Evolutionary conservation across 2,888 invertebrate genomes (phyloP).

Genomic region (Himalopsyche tibetana): DNA sequence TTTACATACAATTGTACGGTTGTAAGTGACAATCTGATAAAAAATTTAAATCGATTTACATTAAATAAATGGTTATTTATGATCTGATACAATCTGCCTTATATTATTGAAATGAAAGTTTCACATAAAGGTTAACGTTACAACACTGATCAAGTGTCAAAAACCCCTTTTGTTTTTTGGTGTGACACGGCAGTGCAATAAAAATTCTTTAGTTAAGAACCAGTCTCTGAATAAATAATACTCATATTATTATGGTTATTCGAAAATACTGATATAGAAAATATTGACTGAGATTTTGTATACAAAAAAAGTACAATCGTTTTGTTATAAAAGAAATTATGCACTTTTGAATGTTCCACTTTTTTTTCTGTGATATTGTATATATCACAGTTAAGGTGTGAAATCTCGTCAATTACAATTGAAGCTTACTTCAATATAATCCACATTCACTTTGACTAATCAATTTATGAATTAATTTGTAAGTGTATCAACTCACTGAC

Average conservation of each 20-base stretch:
- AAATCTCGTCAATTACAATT: too few relatives aligned
- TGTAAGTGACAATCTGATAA: background rate
- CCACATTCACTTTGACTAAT: too few relatives aligned
- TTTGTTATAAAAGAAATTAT: too few relatives aligned
- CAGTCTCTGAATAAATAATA: background rate
- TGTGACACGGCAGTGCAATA: background rate
- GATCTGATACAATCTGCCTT: background rate
- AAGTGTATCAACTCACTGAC: too few relatives aligned
- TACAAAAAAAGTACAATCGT: background rate
- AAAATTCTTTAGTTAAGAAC: background rate
- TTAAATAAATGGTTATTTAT: background rate
- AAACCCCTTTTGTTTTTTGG: background rate
- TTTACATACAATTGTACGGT: background rate
- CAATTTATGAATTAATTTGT: too few relatives aligned
- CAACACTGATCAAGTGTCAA: background rate
- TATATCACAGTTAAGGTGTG: too few relatives aligned
- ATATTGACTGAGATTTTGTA: background rate
- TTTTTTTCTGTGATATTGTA: too few relatives aligned
- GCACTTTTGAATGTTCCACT: too few relatives aligned
- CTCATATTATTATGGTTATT: background rate
- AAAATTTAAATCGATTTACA: constrained; percentile 3
- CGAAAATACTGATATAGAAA: background rate
- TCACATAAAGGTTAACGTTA: constrained; percentile 23
- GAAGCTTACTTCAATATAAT: too few relatives aligned
- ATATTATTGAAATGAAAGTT: constrained; percentile 27